Evolutionary conservation across 2,888 invertebrate genomes (phyloP), one percentile per base, ranked within the genome.

Genomic region (Drosophila falleni): DNA sequence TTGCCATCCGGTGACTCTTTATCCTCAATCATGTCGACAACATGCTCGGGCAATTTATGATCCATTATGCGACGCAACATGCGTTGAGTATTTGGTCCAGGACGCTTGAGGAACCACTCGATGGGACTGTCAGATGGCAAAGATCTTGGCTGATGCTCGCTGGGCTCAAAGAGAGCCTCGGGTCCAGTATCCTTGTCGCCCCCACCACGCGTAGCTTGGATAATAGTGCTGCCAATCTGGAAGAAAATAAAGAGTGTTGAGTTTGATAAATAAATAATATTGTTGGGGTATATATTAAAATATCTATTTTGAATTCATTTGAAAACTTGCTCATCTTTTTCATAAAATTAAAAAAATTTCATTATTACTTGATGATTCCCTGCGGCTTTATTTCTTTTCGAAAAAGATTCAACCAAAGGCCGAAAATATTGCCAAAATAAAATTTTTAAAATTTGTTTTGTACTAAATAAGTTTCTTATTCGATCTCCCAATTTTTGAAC

Each of bases 91-190:
- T 92, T 92, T 80, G 93, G 91, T 6, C 94, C 94, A 29, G 95
- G 94, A 84, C 95, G 96, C 51, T 94, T 94, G 10, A 95, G 90
- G 53, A 96, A 94, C 95, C 96, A 96, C 76, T 94, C 93, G 35
- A 94, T 87, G 0, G 95, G 94, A 8, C 93, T 91, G 23, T 93
- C 94, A 51, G 84, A 81, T 35, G 92, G 78, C 26, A 84, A 44
- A 0, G 73, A 61, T 3, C 92, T 82, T 0, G 91, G 90, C 46
- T 90, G 80, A 71, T 91, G 89, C 0, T 82, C 80, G 26, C 70
- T 87, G 66, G 54, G 74, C 16, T 83, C 81, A 33, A 80, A 81
- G 41, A 82, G 31, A 3, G 82, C 88, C 41, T 91, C 91, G 5
- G 91, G 89, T 1, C 87, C 86, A 9, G 70, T 69, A 0, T 44